Evolutionary conservation across 2,113 vertebrate genomes (phyloP), one percentile per base, ranked within the genome.

Genomic region (Scytalopus superciliaris): DNA sequence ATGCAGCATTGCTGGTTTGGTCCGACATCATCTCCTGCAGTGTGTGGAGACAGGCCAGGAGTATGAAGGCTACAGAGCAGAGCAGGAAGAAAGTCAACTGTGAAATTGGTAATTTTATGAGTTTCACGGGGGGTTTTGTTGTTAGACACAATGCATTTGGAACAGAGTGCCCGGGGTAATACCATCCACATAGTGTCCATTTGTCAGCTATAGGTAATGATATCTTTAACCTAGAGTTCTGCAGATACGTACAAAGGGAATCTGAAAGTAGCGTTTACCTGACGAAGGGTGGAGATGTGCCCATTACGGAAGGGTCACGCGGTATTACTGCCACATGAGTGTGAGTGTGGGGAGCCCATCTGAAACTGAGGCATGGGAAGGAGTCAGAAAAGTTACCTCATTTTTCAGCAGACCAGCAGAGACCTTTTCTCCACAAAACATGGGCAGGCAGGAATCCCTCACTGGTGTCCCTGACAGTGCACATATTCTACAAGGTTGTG

Each of bases 101-200:
- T 98, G 98, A 98, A 98, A 98, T 98, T 98, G 98, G 98, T 98
- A 98, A 98, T 98, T 98, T 98, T 98, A 98, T 98, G 98, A 98
- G 97, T 98, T 98, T 98, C 98, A 98, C 97, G 52, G 97, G 98
- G 98, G 98, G 98, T 97, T 98, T 97, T 98, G 98, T 98, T 98
- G 98, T 98, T 98, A 98, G 98, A 98, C 96, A 98, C 98, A 98
- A 98, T 97, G 97, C 98, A 97, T 97, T 97, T 94, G 97, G 98
- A 98, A 97, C 94, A 97, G 98, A 98, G 97, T 87, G 97, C 97
- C 97, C 77, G 89, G 97, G 98, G 97, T 98, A 97, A 97, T 97
- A 97, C 97, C 95, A 96, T 47, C 91, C 91, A 96, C 87, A 97
- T 60, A 88, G 86, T 96, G 97, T 97, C 98, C 97, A 94, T 97